These are phyloP conservation scores for Aurelia aurita complex sp. Pacific DNA, from an alignment of 30 jellyfish, hydroid and myxozoan genomes.

Conservation along the genomic window DNA sequence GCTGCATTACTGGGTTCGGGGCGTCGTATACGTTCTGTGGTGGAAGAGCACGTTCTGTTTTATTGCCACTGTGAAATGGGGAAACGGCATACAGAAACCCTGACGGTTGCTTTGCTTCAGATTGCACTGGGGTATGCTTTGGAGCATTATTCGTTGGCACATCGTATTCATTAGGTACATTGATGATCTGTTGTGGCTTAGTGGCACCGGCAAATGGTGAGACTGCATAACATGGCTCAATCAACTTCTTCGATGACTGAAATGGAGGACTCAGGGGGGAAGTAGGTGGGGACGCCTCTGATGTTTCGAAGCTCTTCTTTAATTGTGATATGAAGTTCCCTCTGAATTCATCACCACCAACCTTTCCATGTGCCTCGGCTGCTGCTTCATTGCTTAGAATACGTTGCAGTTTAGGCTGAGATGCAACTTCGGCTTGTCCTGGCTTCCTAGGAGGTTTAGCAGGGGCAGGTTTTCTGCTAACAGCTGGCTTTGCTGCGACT, in stretches of 20 bases:
- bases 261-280: slow-evolving; percentile 1
- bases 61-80: slow-evolving; percentile 58
- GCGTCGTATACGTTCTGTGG: slow-evolving; percentile 49
- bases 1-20: slow-evolving; percentile 8
- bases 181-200: slow-evolving; percentile 3
- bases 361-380: not conserved
- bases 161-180: slow-evolving; percentile 43
- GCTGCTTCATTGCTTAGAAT: not conserved
- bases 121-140: not conserved
- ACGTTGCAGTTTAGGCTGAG: not conserved
- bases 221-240: slow-evolving; percentile 64
- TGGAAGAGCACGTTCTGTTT: slow-evolving; percentile 4
- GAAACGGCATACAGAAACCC: slow-evolving; percentile 61
- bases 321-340: slow-evolving; percentile 55
- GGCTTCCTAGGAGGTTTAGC: slow-evolving; percentile 49
- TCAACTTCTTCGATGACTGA: slow-evolving; percentile 19
- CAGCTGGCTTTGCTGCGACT: slow-evolving; percentile 20
- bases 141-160: slow-evolving; percentile 56
- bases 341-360: slow-evolving; percentile 12
- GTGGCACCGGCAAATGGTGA: slow-evolving; percentile 38
- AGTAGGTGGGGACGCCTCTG: not conserved
- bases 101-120: slow-evolving; percentile 16
- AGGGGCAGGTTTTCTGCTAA: slow-evolving; percentile 36
- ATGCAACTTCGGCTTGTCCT: not conserved
- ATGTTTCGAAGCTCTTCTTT: slow-evolving; percentile 50